A percentile compares a stretch with the other conserved stretches of the same genome.
phyloP scores from a whole-genome alignment of 1,140 invertebrate genomes.

The Delia radicum region DNA sequence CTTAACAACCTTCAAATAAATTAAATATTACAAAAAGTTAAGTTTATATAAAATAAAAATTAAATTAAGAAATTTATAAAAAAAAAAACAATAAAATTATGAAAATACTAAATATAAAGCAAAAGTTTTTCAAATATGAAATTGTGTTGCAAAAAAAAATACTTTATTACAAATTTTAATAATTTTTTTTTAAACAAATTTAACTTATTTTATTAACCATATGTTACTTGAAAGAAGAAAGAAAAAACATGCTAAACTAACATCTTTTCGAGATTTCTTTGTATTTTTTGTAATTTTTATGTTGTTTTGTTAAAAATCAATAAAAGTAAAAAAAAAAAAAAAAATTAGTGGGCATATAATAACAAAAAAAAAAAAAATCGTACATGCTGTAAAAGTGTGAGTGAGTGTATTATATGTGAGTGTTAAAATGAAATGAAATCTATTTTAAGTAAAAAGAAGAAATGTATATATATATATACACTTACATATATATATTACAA shows the following conservation, averaged over 20 bases:
- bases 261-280: not conserved
- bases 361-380: not conserved
- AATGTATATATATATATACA: not conserved
- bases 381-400: not conserved
- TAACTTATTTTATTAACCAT: not conserved
- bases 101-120: not conserved
- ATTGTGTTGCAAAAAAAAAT: not conserved
- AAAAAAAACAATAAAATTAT: not conserved
- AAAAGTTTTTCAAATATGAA: not conserved
- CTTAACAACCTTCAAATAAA: constrained; percentile 11
- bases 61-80: not conserved
- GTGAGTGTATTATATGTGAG: not conserved
- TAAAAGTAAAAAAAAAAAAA: not conserved
- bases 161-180: too few relatives aligned
- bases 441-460: not conserved
- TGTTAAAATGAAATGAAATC: constrained; percentile 3
- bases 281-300: not conserved
- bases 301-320: constrained; percentile 5
- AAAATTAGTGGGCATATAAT: not conserved
- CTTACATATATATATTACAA: not conserved
- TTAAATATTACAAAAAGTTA: too few relatives aligned
- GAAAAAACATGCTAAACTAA: not conserved
- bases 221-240: too few relatives aligned
- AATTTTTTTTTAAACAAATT: too few relatives aligned
- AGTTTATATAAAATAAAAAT: not conserved